These are phyloP conservation scores for Scolopax bukidnonensis DNA, from an alignment of 2,797 vertebrate genomes.

Conservation along the genomic window DNA sequence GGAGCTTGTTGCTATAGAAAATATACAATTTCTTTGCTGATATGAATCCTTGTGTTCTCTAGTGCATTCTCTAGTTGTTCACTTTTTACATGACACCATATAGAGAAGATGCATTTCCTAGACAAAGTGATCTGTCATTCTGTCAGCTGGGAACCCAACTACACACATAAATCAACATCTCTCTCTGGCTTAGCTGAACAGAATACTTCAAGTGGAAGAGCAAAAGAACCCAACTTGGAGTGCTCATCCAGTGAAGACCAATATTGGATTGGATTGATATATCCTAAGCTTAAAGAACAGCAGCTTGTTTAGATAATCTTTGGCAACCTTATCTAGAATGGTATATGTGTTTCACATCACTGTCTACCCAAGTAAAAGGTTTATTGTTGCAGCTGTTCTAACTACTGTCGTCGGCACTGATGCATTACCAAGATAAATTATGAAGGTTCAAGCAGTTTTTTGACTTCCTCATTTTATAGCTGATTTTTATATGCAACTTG, in stretches of 20 bases:
- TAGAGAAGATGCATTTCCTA: background rate
- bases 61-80: background rate
- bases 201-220: background rate
- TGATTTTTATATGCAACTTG: background rate
- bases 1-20: background rate
- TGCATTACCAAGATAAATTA: background rate
- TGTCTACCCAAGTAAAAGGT: background rate
- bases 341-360: background rate
- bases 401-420: background rate
- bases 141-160: background rate
- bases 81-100: background rate
- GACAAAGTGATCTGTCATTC: background rate
- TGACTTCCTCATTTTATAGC: background rate
- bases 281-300: background rate
- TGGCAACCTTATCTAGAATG: background rate
- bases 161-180: background rate
- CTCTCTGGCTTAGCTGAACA: background rate
- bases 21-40: background rate
- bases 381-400: background rate
- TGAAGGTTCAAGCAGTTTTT: background rate
- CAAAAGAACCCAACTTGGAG: background rate
- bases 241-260: background rate
- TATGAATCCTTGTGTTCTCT: background rate
- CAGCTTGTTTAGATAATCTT: background rate
- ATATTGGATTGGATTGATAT: background rate